These are phyloP conservation scores for Pandion haliaetus DNA, from an alignment of 2,113 vertebrate species.

Conservation along the genomic window DNA sequence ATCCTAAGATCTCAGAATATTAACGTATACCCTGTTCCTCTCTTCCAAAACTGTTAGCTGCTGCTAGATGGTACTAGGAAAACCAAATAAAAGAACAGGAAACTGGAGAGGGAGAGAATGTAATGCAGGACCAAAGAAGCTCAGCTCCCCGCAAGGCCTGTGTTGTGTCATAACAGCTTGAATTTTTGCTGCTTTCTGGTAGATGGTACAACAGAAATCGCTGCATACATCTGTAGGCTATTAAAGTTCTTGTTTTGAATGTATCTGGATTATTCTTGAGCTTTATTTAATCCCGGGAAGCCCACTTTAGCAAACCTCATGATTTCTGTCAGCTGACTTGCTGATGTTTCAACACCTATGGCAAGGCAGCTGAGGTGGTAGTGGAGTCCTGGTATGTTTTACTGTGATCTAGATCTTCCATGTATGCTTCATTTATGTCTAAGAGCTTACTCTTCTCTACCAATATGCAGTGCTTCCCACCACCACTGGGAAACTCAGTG, in stretches of 20 bases:
- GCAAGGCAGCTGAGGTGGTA: neutral
- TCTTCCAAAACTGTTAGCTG: neutral
- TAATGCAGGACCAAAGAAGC: neutral
- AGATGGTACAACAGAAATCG: neutral
- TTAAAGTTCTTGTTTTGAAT: neutral
- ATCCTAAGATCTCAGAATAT: neutral
- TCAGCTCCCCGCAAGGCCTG: neutral
- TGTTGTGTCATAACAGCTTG: neutral
- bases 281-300: neutral
- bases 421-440: rapidly evolving
- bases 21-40: neutral
- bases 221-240: neutral
- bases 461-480: neutral
- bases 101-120: neutral
- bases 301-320: neutral
- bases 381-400: neutral
- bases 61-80: neutral
- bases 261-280: neutral
- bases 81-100: neutral
- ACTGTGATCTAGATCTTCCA: neutral
- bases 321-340: neutral
- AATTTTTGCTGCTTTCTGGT: neutral
- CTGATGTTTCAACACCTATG: neutral
- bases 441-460: neutral
- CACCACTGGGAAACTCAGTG: neutral